Evolutionary conservation across 2,888 invertebrate species (phyloP), one percentile per base, ranked within the genome.

Genomic region (Eucriotettix oculatus): DNA sequence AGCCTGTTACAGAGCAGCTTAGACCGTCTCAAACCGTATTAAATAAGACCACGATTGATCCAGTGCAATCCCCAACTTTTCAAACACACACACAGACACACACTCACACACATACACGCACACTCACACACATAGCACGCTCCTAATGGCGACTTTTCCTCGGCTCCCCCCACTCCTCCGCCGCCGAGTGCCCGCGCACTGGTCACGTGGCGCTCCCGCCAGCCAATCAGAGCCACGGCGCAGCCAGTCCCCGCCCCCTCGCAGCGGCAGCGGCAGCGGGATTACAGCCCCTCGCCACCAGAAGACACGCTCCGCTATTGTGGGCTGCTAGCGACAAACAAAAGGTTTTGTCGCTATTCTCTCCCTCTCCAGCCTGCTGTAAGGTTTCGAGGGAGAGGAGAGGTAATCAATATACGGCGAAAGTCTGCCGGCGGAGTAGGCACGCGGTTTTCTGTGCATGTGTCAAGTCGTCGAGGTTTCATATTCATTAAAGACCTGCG

Each of bases 11-110:
- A 66, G 68, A 69, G 68, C 65, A 67, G 69, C 69, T 69, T 69
- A 68, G 68, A 68, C 67, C 68, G 68, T 69, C 68, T 68, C 68
- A 69, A 68, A 68, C 68, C 68, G 69, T 69, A 69, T 69, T 69
- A 69, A 69, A 69, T 69, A 69, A 69, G 68, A 69, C 68, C 68
- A 66, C 68, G 69, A 69, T 69, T 69, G 69, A 69, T 69, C 69
- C 68, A 66, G 62, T 64, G 67, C 67, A 67, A 67, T 67, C 67
- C 68, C 65, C 66, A 66, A 67, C 67, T 68, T 67, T 67, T 67
- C 67, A 67, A 67, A 68, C 67, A 67, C 65, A 67, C 64, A 62
- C 61, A 64, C 61, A 64, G 60, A 56, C 56, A 62, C 62, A 61
- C 62, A 62, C 57, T 56, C 67, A 66, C 65, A 67, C 66, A 66